Conservation (phyloP, 2,113 vertebrate genomes). For the Eubucco bourcierii region DNA sequence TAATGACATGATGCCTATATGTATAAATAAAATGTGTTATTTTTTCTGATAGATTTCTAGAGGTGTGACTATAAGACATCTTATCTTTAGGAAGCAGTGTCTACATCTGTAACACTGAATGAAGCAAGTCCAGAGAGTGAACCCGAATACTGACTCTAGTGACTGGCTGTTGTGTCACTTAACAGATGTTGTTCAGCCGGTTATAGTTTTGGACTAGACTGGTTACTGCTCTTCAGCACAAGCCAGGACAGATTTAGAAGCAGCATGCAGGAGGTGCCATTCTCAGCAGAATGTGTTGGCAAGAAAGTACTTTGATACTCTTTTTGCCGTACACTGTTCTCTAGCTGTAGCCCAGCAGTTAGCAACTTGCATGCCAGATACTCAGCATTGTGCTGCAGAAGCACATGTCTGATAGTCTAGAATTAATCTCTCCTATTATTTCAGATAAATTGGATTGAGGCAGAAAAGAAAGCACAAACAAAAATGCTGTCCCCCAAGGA, state of each 20-base stretch:
- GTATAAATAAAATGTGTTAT: neutral
- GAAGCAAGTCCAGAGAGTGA: neutral
- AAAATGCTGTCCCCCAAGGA: neutral
- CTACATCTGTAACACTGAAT: neutral
- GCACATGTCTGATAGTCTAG: neutral
- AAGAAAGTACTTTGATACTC: neutral
- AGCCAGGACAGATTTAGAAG: neutral
- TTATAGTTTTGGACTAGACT: neutral
- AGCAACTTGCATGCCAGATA: rapidly evolving
- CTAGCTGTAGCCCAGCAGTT: neutral
- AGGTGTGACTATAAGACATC: neutral
- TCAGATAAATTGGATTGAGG: neutral
- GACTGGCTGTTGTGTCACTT: neutral
- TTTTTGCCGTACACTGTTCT: neutral
- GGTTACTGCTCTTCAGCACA: neutral
- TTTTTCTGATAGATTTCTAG: neutral
- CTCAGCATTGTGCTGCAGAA: neutral
- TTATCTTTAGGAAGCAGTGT: neutral
- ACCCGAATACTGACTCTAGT: neutral
- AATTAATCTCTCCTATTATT: neutral
- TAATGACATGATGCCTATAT: neutral
- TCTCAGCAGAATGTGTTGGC: neutral
- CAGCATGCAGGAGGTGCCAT: neutral
- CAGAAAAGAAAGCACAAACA: neutral
- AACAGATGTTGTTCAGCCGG: neutral